Evolutionary conservation across 2,113 vertebrate genomes (phyloP), one percentile per base, ranked within the genome.

Genomic region (Equus przewalskii): DNA sequence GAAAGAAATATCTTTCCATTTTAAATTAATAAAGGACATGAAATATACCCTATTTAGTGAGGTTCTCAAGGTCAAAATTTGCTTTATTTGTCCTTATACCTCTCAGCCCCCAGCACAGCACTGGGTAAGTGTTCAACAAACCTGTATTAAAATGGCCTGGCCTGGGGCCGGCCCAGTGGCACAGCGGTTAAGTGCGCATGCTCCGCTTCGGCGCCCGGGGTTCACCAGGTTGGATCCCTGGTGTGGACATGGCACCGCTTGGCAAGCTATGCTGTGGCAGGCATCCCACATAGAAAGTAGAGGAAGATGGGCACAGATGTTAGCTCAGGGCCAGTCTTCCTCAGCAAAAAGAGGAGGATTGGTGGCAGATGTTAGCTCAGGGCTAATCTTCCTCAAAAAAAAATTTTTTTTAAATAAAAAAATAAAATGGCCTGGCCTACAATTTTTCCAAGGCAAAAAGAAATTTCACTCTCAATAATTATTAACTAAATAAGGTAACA

Each of bases 401-500:
- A 41, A 41, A 3, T 41, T 41, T 41, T 41, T 41, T 41, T 41
- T 41, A 41, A 41, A 41, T 41, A 41, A 41, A 41, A 41, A 41
- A 3, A 41, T 36, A 46, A 88, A 85, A 85, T 85, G 49, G 5
- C 5, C 6, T 65, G 24, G 3, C 36, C n/a, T 69, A 30, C n/a
- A 91, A 64, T 41, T 81, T 85, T 51, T 62, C 26, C 41, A 44
- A 83, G 16, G 58, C 12, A 69, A 14, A 22, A 73, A 93, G 67
- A 62, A 24, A 36, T 22, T 46, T 33, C 6, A 75, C 14, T 30
- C 4, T 70, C 7, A 54, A 54, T 93, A 69, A 81, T 88, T 91
- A 88, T n/a, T 83, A 64, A 92, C 80, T 91, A 36, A 30, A 75
- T 89, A 67, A 87, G 89, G 19, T 41, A 80, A 80, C 10, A 75